Conservation (phyloP, 2,113 vertebrate genomes). For the Chascanopsetta lugubris region DNA sequence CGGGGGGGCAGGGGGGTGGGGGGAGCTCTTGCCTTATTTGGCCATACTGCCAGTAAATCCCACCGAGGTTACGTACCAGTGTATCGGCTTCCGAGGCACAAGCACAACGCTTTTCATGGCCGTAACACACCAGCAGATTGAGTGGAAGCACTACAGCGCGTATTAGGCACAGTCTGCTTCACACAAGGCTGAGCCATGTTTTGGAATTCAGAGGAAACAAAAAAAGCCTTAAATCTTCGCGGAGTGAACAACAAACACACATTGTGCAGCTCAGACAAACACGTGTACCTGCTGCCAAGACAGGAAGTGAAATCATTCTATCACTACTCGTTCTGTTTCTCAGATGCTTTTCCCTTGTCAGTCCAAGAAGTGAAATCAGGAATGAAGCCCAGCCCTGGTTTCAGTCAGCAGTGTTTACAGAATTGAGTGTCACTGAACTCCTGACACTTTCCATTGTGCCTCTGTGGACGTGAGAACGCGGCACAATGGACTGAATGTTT, state of each 20-base stretch:
- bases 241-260: conserved; percentile 19
- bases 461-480: too few species aligned
- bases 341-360: conserved; percentile 4
- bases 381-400: conserved; percentile 21
- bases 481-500: too few species aligned
- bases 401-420: background rate
- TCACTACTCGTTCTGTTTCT: conserved; percentile 21
- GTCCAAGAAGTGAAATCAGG: conserved; percentile 18
- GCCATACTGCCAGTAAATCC: conserved; percentile 83
- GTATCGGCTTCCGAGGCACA: conserved; percentile 73
- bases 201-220: too few species aligned
- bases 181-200: conserved; percentile 46
- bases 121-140: conserved; percentile 49
- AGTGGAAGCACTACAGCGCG: conserved; percentile 42
- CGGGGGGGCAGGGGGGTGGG: too few species aligned
- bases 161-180: conserved; percentile 54
- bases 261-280: conserved; percentile 21
- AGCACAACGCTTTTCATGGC: conserved; percentile 66
- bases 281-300: conserved; percentile 18
- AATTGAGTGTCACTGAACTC: background rate
- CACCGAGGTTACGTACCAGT: conserved; percentile 83
- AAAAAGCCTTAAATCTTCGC: conserved; percentile 22
- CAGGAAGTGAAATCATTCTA: conserved; percentile 14
- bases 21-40: conserved; percentile 90
- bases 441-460: too few species aligned